Percentiles rank a stretch among this genome's conserved stretches.
Conservation (phyloP, 2,797 vertebrate genomes). For the Paedocypris micromegethes region DNA sequence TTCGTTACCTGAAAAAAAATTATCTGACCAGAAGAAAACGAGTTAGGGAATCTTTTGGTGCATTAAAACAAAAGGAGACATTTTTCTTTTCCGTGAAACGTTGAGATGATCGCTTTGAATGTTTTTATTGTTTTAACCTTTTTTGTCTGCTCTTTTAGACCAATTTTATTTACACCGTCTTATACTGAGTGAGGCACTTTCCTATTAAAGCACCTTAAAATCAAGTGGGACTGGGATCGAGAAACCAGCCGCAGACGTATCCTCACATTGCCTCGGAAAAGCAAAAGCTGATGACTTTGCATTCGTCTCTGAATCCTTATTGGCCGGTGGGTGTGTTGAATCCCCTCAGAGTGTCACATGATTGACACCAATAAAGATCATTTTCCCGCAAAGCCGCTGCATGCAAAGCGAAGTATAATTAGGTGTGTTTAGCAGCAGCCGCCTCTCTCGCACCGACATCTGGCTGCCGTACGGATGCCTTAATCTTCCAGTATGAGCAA, state of each 20-base stretch:
- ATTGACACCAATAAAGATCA: constrained; percentile 32
- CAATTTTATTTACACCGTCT: no score
- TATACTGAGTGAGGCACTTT: no score
- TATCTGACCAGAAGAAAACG: no score
- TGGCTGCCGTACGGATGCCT: constrained; percentile 1
- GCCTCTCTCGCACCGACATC: constrained; percentile 18
- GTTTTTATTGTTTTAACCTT: no score
- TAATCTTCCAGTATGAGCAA: constrained; percentile 11
- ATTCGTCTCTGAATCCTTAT: neutral
- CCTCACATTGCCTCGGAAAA: neutral
- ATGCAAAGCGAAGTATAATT: constrained; percentile 40
- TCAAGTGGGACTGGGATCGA: neutral
- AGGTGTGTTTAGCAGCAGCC: constrained; percentile 36
- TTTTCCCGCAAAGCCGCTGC: constrained; percentile 30
- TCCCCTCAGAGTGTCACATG: constrained; percentile 31
- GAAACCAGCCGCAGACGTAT: neutral
- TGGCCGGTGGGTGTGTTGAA: constrained; percentile 1
- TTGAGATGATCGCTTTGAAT: no score
- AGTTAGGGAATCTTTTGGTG: no score
- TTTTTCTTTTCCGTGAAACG: no score
- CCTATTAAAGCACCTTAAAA: neutral
- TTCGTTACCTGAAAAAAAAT: no score
- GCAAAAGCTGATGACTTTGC: neutral
- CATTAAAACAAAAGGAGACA: no score
- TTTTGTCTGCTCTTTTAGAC: no score